Conservation (phyloP, 2,797 vertebrate genomes). For the Coccyzus lansbergi region DNA sequence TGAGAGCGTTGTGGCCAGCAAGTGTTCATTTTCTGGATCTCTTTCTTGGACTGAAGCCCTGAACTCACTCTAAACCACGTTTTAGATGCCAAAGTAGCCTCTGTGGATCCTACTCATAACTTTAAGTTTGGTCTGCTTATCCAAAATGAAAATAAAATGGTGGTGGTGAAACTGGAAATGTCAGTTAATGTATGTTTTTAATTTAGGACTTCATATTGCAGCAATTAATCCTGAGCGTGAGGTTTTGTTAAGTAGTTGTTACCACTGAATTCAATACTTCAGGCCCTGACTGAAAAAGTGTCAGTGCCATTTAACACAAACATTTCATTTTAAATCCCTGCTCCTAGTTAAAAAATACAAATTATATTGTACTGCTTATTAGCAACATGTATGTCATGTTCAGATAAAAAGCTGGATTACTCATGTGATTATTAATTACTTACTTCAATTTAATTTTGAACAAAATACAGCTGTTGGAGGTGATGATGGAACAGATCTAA, state of each 20-base stretch:
- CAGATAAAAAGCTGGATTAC: background rate
- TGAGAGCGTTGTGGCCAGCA: background rate
- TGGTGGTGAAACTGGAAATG: background rate
- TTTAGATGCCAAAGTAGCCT: constrained; percentile 15
- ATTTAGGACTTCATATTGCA: background rate
- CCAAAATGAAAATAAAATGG: constrained; percentile 42
- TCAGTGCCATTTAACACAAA: background rate
- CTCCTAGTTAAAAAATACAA: background rate
- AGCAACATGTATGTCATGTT: background rate
- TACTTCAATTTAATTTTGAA: background rate
- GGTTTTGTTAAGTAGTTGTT: background rate
- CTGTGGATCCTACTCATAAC: background rate
- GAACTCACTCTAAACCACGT: background rate
- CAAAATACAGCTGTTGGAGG: background rate
- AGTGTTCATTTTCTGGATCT: background rate
- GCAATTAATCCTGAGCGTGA: background rate
- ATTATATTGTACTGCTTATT: background rate
- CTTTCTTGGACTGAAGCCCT: constrained; percentile 11
- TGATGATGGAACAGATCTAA: background rate
- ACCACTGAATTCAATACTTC: background rate
- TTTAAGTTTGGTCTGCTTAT: constrained; percentile 9
- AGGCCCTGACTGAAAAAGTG: background rate
- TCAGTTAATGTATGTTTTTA: background rate
- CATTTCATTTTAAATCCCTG: background rate
- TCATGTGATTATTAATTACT: background rate